phyloP scores from a whole-genome alignment of 2,888 invertebrate genomes.

The Tholera decimalis region DNA sequence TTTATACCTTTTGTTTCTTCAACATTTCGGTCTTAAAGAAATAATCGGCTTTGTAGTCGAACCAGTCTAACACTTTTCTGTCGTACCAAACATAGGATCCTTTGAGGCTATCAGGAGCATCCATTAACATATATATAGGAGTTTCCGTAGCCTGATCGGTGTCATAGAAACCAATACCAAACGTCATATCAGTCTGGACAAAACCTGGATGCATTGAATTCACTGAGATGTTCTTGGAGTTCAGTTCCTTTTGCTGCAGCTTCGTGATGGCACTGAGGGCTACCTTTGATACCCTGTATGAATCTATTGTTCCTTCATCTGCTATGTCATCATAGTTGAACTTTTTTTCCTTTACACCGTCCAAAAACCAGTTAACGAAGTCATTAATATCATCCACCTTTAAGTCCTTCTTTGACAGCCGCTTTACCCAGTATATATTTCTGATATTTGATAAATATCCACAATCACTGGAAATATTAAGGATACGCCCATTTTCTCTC shows the following conservation, averaged over 20 bases:
- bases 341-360: slow-evolving; percentile 76
- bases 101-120: slow-evolving; percentile 88
- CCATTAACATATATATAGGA: slow-evolving; percentile 89
- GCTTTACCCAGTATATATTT: slow-evolving; percentile 81
- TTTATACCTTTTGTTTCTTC: not conserved
- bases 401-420: slow-evolving; percentile 75
- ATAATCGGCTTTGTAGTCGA: slow-evolving; percentile 76
- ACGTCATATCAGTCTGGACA: slow-evolving; percentile 95
- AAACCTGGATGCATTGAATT: slow-evolving; percentile 94
- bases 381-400: slow-evolving; percentile 79
- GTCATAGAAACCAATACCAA: slow-evolving; percentile 90
- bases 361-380: slow-evolving; percentile 93
- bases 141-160: slow-evolving; percentile 91
- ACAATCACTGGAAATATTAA: slow-evolving; percentile 93
- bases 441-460: slow-evolving; percentile 92
- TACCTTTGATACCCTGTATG: slow-evolving; percentile 94
- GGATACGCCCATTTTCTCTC: slow-evolving; percentile 93
- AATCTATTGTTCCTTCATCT: slow-evolving; percentile 90
- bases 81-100: slow-evolving; percentile 93
- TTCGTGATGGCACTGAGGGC: slow-evolving; percentile 93
- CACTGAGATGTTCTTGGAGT: slow-evolving; percentile 89
- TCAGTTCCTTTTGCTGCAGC: slow-evolving; percentile 92
- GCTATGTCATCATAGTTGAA: slow-evolving; percentile 76
- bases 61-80: slow-evolving; percentile 91
- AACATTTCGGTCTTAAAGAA: slow-evolving; percentile 74